Evolutionary conservation across 2,888 invertebrate species (phyloP).

Genomic region (Synergus laeviventris): DNA sequence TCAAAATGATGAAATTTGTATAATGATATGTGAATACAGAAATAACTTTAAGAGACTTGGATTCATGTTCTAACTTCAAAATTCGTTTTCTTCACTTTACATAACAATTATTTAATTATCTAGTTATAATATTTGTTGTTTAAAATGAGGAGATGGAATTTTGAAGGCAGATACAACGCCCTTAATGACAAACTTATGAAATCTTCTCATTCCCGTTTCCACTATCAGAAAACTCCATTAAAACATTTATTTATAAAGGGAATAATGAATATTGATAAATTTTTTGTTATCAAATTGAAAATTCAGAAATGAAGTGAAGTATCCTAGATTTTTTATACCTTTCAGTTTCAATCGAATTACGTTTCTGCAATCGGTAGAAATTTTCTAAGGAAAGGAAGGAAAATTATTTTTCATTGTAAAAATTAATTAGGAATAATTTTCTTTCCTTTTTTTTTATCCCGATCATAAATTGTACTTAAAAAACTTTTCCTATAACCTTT

Average conservation of each 20-base stretch:
- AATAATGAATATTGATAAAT: conserved; percentile 5
- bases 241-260: conserved; percentile 22
- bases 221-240: conserved; percentile 4
- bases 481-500: conserved; percentile 37
- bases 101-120: too few relatives aligned
- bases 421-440: background rate
- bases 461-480: background rate
- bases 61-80: too few relatives aligned
- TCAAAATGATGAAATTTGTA: background rate
- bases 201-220: conserved; percentile 13
- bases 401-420: background rate
- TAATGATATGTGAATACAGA: background rate
- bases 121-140: too few relatives aligned
- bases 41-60: background rate
- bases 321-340: background rate
- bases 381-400: background rate
- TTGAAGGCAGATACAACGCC: too few relatives aligned
- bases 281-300: background rate
- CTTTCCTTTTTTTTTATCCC: background rate
- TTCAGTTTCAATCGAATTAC: conserved; percentile 1
- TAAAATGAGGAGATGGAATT: too few relatives aligned
- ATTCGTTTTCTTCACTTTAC: too few relatives aligned
- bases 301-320: background rate
- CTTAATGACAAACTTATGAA: background rate
- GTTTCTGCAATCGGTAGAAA: background rate